phyloP scores from a whole-genome alignment of 2,113 vertebrate species.

The Edolisoma coerulescens region DNA sequence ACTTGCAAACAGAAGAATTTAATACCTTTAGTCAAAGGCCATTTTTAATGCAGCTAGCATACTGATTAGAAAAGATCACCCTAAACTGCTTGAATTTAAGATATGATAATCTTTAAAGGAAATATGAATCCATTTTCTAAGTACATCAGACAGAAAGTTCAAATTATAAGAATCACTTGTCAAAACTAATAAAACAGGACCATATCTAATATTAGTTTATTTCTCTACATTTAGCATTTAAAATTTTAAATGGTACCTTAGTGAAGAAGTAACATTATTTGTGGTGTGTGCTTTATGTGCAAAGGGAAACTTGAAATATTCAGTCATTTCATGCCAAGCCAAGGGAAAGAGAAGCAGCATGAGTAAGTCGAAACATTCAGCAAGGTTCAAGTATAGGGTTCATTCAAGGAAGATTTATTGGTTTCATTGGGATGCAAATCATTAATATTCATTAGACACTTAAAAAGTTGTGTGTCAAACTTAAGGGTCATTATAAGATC shows the following conservation, averaged over 20 bases:
- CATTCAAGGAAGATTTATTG: neutral
- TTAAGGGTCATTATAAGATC: neutral
- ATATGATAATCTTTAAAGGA: slow-evolving; percentile 3
- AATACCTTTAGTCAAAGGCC: neutral
- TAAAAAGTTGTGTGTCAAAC: neutral
- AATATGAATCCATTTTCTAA: neutral
- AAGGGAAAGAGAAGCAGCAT: neutral
- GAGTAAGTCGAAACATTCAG: neutral
- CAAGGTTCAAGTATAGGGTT: neutral
- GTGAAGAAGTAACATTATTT: neutral
- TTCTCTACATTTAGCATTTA: neutral
- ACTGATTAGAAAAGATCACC: neutral
- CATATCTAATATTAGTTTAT: neutral
- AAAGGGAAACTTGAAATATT: neutral
- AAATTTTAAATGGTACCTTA: neutral
- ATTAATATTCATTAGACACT: neutral
- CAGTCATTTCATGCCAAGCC: neutral
- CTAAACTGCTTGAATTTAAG: neutral
- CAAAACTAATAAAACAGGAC: neutral
- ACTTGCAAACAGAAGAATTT: neutral
- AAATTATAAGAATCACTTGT: neutral
- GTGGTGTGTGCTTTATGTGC: neutral
- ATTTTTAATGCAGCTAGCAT: neutral
- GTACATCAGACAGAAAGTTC: neutral
- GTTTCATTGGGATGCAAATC: neutral